A percentile compares a stretch with the other conserved stretches of the same genome.
Evolutionary conservation across 2,797 vertebrate species (phyloP).

Genomic region (Glossophaga mutica): DNA sequence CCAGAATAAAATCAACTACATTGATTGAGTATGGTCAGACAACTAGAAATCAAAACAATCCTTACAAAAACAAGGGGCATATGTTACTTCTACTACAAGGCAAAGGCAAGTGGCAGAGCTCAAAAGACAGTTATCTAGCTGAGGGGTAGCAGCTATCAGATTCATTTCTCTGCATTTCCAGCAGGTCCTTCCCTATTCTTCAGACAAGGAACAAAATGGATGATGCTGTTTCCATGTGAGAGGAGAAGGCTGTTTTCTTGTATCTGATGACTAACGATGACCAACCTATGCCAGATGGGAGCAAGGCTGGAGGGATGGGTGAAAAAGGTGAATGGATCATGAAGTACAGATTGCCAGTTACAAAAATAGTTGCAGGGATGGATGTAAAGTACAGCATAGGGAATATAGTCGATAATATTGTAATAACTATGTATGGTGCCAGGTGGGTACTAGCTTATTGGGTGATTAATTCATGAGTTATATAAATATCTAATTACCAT

Average conservation of each 20-base stretch:
- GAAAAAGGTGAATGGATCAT: not conserved
- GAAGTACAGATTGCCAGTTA: not conserved
- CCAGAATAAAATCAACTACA: not conserved
- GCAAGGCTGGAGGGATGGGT: not conserved
- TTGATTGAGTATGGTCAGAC: not conserved
- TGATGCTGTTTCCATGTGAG: not conserved
- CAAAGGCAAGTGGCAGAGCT: not conserved
- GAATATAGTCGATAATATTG: not conserved
- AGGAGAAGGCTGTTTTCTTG: not conserved
- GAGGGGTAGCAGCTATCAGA: not conserved
- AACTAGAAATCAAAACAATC: constrained; percentile 39
- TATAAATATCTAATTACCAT: not conserved
- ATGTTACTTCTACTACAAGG: not conserved
- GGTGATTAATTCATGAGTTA: not conserved
- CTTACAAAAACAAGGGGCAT: not conserved
- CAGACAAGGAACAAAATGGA: not conserved
- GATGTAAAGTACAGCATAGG: not conserved
- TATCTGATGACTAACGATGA: not conserved
- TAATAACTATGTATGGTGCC: not conserved
- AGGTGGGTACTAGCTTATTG: not conserved
- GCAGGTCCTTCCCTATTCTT: not conserved
- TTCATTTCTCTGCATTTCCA: not conserved
- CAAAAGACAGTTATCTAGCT: not conserved
- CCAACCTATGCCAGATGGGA: not conserved
- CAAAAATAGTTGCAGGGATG: not conserved